Base-by-base conservation (phyloP, 2,797 vertebrate genomes). In the Masticophis lateralis region DNA sequence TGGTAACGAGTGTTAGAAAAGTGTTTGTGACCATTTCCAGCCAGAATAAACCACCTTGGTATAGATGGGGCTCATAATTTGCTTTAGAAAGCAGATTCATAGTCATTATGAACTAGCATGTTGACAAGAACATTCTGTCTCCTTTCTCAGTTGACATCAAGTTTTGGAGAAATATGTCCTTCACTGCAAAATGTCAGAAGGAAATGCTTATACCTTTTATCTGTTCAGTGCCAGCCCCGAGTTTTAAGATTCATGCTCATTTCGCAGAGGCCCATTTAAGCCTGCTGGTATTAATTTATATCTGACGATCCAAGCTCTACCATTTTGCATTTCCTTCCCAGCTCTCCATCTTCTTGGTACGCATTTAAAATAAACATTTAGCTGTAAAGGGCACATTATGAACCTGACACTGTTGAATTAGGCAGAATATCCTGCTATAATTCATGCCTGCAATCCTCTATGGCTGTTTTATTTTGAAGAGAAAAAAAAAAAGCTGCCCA, bases 291-390 rank as follows among this genome's bases (percentile, higher is more conserved):
- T 96, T 96, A 97, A 96, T 97, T 96, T 97, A 97, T 96, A 97
- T 95, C 95, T 96, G 95, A 96, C 95, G 92, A 93, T 95, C 95
- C 91, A 83, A 83, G 20, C 43, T 93, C 92, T 94, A 95, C 95
- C 94, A 74, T 95, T 96, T 95, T 95, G 94, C 96, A 96, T 94
- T 96, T 89, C 95, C 95, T 96, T 95, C 95, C 95, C 96, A 96
- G 96, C 96, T 96, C 95, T 94, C 95, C 96, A 96, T 96, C 96
- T 89, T 95, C 95, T 96, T 97, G 96, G 96, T 96, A 96, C 94
- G 96, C 96, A 95, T 96, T 90, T 97, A 97, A 96, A 97, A 97
- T 96, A 97, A 97, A 96, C 97, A 95, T 94, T 95, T 93, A 94
- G 96, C 93, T 96, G 95, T 90, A 97, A 96, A 96, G 97, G 96